Conservation (phyloP, 1,140 invertebrate genomes). For the Lanistes nyassanus region DNA sequence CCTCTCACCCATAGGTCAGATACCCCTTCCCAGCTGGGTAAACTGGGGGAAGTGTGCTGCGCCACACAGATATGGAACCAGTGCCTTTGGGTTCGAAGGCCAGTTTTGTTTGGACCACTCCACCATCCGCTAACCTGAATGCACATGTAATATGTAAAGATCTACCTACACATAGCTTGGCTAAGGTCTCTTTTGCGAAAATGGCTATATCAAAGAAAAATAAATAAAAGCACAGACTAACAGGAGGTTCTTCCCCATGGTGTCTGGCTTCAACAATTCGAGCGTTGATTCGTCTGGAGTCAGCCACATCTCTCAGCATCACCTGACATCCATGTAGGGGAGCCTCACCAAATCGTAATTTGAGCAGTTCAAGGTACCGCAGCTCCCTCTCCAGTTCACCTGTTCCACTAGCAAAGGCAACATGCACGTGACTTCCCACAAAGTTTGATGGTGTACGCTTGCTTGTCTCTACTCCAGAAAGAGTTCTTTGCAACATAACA, state of each 20-base stretch:
- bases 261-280: constrained; percentile 77
- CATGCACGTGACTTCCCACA: no score
- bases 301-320: constrained; percentile 96
- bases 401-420: neutral
- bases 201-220: no score
- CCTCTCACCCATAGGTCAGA: no score
- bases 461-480: no score
- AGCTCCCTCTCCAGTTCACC: constrained; percentile 81
- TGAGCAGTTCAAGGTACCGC: constrained; percentile 93
- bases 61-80: no score
- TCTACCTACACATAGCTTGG: neutral
- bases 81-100: no score
- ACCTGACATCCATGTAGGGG: constrained; percentile 98
- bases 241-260: constrained; percentile 42
- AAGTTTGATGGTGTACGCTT: no score
- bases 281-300: constrained; percentile 83
- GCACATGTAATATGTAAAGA: neutral
- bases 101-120: no score
- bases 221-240: constrained; percentile 24
- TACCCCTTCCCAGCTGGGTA: no score
- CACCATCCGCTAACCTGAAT: neutral
- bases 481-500: no score
- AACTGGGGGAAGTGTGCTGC: no score
- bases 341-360: constrained; percentile 93
- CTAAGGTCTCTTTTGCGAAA: no score